phyloP scores from a whole-genome alignment of 2,797 vertebrate species.

The Neosilurus mollespiculum region DNA sequence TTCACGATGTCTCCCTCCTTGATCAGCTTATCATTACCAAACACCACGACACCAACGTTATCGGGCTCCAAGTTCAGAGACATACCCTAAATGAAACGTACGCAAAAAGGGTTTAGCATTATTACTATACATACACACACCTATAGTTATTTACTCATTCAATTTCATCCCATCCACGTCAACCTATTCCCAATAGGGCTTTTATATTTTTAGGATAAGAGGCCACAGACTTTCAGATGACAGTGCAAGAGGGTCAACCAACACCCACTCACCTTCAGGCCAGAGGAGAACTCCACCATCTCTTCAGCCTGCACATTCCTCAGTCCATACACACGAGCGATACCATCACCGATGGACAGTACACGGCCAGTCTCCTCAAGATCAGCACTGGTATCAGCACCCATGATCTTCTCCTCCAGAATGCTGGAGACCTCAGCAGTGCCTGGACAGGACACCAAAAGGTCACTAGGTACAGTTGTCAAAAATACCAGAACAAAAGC shows the following conservation, averaged over 20 bases:
- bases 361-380: slow-evolving; percentile 95
- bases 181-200: too few relatives aligned
- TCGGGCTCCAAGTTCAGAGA: slow-evolving; percentile 98
- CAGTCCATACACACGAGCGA: slow-evolving; percentile 93
- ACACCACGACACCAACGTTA: slow-evolving; percentile 96
- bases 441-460: slow-evolving; percentile 61
- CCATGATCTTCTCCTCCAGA: slow-evolving; percentile 92
- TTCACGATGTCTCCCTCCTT: slow-evolving; percentile 96
- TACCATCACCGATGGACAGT: slow-evolving; percentile 95
- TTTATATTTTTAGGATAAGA: too few relatives aligned
- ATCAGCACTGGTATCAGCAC: slow-evolving; percentile 86
- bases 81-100: slow-evolving; percentile 81
- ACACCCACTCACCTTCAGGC: slow-evolving; percentile 80
- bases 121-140: not conserved
- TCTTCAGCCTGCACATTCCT: slow-evolving; percentile 98
- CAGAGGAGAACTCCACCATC: slow-evolving; percentile 99
- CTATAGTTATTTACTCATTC: not conserved
- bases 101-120: too few relatives aligned
- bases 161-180: not conserved
- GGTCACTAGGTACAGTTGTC: not conserved
- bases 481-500: not conserved
- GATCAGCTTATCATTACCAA: slow-evolving; percentile 96
- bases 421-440: slow-evolving; percentile 95
- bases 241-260: not conserved
- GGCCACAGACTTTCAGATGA: too few relatives aligned